These are phyloP conservation scores for Zelleria hepariella DNA, from an alignment of 2,888 invertebrate species.

Conservation along the genomic window DNA sequence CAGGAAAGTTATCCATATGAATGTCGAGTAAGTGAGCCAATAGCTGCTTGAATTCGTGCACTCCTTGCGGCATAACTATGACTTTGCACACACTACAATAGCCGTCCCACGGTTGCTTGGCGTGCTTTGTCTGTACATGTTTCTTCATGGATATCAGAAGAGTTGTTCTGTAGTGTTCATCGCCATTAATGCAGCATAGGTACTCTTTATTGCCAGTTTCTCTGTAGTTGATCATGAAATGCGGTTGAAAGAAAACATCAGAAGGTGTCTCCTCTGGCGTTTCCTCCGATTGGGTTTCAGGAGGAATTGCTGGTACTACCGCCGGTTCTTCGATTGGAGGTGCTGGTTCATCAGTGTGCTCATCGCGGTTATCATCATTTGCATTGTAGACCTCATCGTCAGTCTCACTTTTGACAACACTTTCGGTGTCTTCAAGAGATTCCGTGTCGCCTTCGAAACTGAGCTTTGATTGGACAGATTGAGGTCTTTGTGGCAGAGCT, in stretches of 20 bases:
- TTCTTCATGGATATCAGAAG: slow-evolving; percentile 59
- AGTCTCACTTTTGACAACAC: slow-evolving; percentile 10
- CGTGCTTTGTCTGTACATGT: slow-evolving; percentile 51
- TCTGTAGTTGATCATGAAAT: slow-evolving; percentile 43
- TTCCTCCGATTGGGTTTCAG: neutral
- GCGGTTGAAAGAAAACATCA: slow-evolving; percentile 32
- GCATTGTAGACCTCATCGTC: slow-evolving; percentile 8
- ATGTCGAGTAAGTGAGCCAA: slow-evolving; percentile 53
- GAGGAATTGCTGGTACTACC: neutral
- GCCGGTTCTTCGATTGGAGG: neutral
- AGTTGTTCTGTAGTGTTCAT: slow-evolving; percentile 47
- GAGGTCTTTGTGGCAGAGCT: neutral
- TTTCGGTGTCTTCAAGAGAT: slow-evolving; percentile 16
- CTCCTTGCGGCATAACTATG: slow-evolving; percentile 50
- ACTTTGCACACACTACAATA: slow-evolving; percentile 66
- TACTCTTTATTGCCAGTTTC: slow-evolving; percentile 47
- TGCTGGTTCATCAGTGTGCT: neutral
- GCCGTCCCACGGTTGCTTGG: slow-evolving; percentile 67
- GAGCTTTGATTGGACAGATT: slow-evolving; percentile 39
- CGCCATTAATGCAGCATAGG: slow-evolving; percentile 52
- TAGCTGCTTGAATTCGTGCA: slow-evolving; percentile 45
- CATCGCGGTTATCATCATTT: neutral
- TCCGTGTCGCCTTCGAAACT: slow-evolving; percentile 38
- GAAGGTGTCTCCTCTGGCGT: neutral
- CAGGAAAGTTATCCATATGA: slow-evolving; percentile 54